Evolutionary conservation across 2,797 vertebrate species (phyloP), one percentile per base, ranked within the genome.

Genomic region (Myotis findleyi): DNA sequence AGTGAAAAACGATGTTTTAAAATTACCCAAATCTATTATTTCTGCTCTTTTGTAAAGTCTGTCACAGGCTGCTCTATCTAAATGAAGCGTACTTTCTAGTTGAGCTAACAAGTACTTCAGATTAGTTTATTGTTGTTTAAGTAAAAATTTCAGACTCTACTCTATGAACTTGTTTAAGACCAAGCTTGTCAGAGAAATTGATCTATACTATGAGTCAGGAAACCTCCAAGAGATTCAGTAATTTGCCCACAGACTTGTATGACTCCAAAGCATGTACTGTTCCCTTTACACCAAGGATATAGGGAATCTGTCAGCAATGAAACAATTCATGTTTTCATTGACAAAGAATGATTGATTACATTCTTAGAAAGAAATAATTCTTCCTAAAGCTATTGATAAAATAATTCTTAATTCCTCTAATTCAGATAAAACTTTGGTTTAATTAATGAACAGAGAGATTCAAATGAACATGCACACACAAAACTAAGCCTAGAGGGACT

Each of bases 381-480:
- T 85, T 79, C 38, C 47, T 87, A 87, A 93, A 79, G 16, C 41
- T 94, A 85, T 6, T 76, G 11, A 76, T 33, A 92, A 97, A 91
- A 38, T 7, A 76, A 81, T 33, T 80, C 16, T 91, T 73, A 79
- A 82, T 38, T 82, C 10, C 59, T 82, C 38, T 18, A 83, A 83
- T 55, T 84, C 33, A 93, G 62, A 83, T 44, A 92, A 79, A 83
- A 87, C 47, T 84, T 30, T 81, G 33, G 33, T 76, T 87, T 81
- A 51, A 73, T 51, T 80, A 76, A 85, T 51, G 68, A 92, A 89
- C 21, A 72, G 1, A 91, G 17, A 95, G 51, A 76, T 72, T 82
- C 36, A 93, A 93, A 89, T 47, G 27, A 62, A 77, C 16, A 76
- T 3, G 16, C 7, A 90, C 51, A 92, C 2, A 89, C 23, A 73